Percentiles rank a stretch among this genome's conserved stretches.
Evolutionary conservation across 2,113 vertebrate genomes (phyloP).

Genomic region (Columba janthina): DNA sequence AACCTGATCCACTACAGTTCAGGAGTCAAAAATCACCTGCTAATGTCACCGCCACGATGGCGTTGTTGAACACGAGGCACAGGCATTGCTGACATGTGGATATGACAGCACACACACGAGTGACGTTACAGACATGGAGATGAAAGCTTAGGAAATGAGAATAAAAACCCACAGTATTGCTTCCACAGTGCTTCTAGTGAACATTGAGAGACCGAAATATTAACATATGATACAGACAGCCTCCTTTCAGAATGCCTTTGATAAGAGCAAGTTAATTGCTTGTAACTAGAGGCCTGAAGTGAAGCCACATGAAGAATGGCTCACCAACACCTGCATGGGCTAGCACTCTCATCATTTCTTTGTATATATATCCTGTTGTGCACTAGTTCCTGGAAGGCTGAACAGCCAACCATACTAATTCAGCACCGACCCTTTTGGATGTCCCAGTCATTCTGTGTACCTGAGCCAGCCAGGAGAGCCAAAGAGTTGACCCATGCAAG

Average conservation of each 20-base stretch:
- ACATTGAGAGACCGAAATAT: not conserved
- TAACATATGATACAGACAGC: not conserved
- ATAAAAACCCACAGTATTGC: not conserved
- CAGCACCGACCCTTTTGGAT: not conserved
- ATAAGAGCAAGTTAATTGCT: not conserved
- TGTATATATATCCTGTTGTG: not conserved
- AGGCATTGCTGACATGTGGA: not conserved
- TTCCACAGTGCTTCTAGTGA: not conserved
- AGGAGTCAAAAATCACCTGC: slow-evolving; percentile 43
- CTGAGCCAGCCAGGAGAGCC: not conserved
- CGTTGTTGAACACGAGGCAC: not conserved
- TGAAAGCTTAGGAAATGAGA: not conserved
- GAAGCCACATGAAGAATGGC: not conserved
- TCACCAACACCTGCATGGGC: not conserved
- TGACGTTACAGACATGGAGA: slow-evolving; percentile 8
- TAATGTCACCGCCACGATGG: not conserved
- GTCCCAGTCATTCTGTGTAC: not conserved
- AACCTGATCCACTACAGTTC: not conserved
- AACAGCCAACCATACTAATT: not conserved
- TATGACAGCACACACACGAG: not conserved
- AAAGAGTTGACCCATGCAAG: not conserved
- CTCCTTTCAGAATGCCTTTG: not conserved
- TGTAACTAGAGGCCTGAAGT: not conserved
- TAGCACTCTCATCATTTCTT: not conserved
- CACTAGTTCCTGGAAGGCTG: not conserved